Percentiles rank a stretch among this genome's conserved stretches.
These are phyloP conservation scores for Anarhynchus alexandrinus DNA, from an alignment of 2,113 vertebrate genomes.

Conservation along the genomic window DNA sequence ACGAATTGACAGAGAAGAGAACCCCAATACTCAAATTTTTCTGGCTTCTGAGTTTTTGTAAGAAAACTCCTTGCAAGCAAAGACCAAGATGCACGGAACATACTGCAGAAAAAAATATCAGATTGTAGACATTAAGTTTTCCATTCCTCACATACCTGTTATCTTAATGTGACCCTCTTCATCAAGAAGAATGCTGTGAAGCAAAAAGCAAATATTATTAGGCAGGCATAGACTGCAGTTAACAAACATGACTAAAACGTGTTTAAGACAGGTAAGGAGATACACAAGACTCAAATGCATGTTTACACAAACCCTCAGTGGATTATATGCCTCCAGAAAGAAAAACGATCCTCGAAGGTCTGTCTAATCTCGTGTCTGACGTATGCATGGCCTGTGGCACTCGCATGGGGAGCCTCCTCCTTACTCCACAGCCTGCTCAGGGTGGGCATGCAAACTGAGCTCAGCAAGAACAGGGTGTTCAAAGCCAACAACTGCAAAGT, in stretches of 20 bases:
- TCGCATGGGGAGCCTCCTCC: not conserved
- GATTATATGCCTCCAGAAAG: not conserved
- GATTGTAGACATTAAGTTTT: not conserved
- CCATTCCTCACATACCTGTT: conserved; percentile 78
- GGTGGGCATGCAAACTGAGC: not conserved
- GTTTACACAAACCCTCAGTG: not conserved
- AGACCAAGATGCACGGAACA: not conserved
- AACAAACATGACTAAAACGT: not conserved
- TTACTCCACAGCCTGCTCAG: not conserved
- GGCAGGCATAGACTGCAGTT: not conserved
- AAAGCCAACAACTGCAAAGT: not conserved
- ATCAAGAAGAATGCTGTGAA: conserved; percentile 91
- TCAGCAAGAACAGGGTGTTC: not conserved
- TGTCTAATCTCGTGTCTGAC: not conserved
- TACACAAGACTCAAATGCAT: not conserved
- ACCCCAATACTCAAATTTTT: not conserved
- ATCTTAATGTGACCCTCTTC: conserved; percentile 97
- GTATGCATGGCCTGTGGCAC: not conserved
- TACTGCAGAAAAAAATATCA: not conserved
- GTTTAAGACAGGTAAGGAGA: not conserved
- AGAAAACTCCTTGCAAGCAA: not conserved
- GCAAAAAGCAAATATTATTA: not conserved
- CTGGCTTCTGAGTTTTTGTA: not conserved
- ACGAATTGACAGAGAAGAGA: not conserved
- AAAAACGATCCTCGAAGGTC: not conserved